These are phyloP conservation scores for Otolemur crassicaudatus DNA, from an alignment of 2,797 vertebrate genomes.

Conservation along the genomic window DNA sequence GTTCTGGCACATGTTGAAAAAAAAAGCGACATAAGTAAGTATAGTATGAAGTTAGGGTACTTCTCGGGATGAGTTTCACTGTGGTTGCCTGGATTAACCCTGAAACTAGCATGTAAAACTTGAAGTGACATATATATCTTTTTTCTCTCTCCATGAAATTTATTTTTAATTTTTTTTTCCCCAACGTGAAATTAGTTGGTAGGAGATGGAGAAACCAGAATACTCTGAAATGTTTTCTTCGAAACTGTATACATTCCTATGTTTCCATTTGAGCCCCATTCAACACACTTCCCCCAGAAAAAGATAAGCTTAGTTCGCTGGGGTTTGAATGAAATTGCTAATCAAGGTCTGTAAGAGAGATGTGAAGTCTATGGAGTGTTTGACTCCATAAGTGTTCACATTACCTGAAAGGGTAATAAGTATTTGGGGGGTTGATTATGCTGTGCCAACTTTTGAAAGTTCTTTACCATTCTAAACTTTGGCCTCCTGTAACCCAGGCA, in stretches of 20 bases:
- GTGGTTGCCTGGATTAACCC: neutral
- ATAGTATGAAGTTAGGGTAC: neutral
- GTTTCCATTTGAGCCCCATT: neutral
- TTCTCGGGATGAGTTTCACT: neutral
- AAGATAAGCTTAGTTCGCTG: neutral
- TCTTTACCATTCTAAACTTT: neutral
- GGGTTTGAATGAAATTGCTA: neutral
- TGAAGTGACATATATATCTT: neutral
- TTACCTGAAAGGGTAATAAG: neutral
- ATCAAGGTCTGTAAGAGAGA: neutral
- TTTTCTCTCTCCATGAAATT: neutral
- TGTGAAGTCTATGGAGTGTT: neutral
- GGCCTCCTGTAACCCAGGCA: neutral
- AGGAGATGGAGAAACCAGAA: neutral
- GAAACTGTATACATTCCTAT: neutral
- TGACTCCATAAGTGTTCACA: neutral
- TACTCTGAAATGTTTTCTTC: neutral
- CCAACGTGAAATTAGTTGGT: neutral
- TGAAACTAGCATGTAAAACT: neutral
- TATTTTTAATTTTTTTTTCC: neutral
- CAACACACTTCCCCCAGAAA: neutral
- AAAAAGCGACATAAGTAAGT: neutral
- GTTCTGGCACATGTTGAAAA: neutral
- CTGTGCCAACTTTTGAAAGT: neutral
- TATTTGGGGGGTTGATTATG: neutral